A percentile compares a stretch with the other conserved stretches of the same genome.
Evolutionary conservation across 2,113 vertebrate species (phyloP).

Genomic region (Thamnophis sirtalis): DNA sequence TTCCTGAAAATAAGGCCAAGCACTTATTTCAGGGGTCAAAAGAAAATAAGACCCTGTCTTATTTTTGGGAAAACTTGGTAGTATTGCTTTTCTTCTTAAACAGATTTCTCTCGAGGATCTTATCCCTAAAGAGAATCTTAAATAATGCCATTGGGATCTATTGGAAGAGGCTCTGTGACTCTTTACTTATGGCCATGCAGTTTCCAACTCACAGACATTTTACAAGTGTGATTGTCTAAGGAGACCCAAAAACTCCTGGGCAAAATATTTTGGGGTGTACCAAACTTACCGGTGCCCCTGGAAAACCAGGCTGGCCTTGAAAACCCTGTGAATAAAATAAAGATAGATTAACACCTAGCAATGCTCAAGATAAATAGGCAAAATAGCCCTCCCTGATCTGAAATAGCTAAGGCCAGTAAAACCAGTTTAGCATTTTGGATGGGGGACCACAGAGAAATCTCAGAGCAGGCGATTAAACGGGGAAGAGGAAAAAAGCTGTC

Average conservation of each 20-base stretch:
- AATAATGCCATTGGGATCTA: not conserved
- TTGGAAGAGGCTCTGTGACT: no score
- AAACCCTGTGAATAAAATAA: conserved; percentile 78
- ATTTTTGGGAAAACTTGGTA: no score
- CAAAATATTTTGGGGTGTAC: not conserved
- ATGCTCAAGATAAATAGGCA: not conserved
- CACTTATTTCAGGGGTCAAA: no score
- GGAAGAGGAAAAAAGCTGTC: not conserved
- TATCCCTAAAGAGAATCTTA: not conserved
- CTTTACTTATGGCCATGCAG: not conserved
- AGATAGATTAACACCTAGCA: not conserved
- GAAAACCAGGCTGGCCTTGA: conserved; percentile 89
- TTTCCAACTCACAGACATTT: not conserved
- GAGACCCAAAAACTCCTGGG: not conserved
- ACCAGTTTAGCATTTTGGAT: not conserved
- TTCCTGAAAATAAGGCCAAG: no score
- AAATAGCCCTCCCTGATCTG: not conserved
- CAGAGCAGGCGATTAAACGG: not conserved
- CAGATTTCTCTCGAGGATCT: not conserved
- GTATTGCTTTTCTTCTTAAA: not conserved
- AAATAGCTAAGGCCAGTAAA: not conserved
- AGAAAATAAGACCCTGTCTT: no score
- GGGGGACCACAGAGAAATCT: not conserved
- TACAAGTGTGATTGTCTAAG: not conserved
- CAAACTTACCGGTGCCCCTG: conserved; percentile 81